Evolutionary conservation across 64 coral and sea anemone genomes (phyloP).

Genomic region (Actinia equina): DNA sequence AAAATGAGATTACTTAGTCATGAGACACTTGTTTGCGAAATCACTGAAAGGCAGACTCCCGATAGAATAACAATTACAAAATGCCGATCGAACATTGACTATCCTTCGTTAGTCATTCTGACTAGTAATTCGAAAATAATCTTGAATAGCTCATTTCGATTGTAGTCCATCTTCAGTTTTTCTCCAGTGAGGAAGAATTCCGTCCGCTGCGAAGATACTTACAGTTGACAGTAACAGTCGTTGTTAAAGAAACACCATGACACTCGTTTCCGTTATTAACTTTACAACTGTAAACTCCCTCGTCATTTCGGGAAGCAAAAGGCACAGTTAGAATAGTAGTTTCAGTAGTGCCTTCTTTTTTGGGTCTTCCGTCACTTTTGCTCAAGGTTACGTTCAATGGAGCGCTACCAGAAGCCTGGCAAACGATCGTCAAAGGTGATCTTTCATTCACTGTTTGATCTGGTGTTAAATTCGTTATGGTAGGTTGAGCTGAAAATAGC

Average conservation of each 20-base stretch:
- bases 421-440: neutral
- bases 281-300: neutral
- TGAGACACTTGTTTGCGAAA: no score
- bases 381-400: conserved; percentile 10
- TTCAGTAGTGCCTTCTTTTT: neutral
- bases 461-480: neutral
- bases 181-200: neutral
- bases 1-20: no score
- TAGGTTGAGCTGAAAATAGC: conserved; percentile 7
- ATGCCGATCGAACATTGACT: no score
- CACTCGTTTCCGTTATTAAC: conserved; percentile 23
- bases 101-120: no score
- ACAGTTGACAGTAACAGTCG: conserved; percentile 9
- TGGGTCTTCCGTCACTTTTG: conserved; percentile 4
- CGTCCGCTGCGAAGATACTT: neutral
- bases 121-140: no score
- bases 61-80: no score
- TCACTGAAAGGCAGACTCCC: no score
- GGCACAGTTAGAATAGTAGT: no score
- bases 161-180: neutral
- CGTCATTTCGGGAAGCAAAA: neutral
- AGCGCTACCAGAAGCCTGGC: neutral
- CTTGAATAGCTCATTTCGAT: neutral
- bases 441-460: neutral
- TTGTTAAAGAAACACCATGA: neutral